Conservation (phyloP, 2,113 vertebrate species). For the Symphodus melops region DNA sequence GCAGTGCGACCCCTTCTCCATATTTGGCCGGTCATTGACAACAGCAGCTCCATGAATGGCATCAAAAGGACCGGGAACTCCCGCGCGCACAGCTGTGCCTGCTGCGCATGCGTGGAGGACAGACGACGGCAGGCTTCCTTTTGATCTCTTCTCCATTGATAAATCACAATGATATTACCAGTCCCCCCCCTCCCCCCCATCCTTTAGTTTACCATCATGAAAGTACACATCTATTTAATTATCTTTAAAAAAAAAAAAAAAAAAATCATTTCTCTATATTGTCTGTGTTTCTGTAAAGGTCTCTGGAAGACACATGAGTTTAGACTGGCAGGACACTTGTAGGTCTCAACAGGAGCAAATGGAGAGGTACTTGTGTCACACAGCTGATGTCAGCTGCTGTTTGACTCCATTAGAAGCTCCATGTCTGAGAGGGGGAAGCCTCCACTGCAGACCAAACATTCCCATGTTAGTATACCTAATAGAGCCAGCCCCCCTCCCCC, state of each 20-base stretch:
- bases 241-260: no score
- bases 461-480: not conserved
- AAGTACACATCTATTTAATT: not conserved
- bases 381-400: conserved; percentile 70
- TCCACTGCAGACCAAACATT: conserved; percentile 26
- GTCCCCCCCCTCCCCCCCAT: no score
- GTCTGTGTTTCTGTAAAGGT: not conserved
- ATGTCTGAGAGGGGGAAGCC: conserved; percentile 10
- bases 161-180: conserved; percentile 8
- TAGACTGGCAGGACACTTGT: conserved; percentile 20
- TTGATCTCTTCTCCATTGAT: conserved; percentile 40
- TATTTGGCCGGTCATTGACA: conserved; percentile 89
- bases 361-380: conserved; percentile 52
- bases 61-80: conserved; percentile 75
- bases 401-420: conserved; percentile 20
- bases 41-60: conserved; percentile 90
- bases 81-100: conserved; percentile 59
- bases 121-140: conserved; percentile 48
- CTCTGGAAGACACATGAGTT: not conserved
- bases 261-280: not conserved
- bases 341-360: conserved; percentile 35
- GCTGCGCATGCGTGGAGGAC: conserved; percentile 86
- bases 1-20: conserved; percentile 83
- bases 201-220: not conserved
- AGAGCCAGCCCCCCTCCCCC: not conserved